Base-by-base conservation (phyloP, 2,113 vertebrate genomes). In the Phaethornis superciliosus region DNA sequence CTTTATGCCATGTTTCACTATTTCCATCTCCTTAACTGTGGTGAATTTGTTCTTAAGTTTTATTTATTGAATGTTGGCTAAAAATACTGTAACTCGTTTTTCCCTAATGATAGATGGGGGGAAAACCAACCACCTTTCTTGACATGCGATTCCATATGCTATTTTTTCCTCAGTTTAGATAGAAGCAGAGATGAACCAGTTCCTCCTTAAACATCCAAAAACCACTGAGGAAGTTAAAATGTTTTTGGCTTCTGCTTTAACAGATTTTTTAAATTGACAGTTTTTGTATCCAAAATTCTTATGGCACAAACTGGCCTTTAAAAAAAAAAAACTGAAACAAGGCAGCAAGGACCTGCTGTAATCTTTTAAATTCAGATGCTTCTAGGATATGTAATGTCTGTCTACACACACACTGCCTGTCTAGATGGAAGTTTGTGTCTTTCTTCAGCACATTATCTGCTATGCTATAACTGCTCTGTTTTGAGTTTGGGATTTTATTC, bases 141-240 rank as follows among this genome's bases (percentile, higher is more conserved):
- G 9, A 24, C 5, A 14, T 28, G 22, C 44, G 23, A 32, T 37
- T 51, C 10, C 0, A 2, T 28, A 33, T 1, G 3, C 46, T 2
- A 14, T 55, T 46, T 62, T 63, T 60, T 6, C 20, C 49, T 58
- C 32, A 23, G 8, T 19, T 42, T 28, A 40, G 40, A 40, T 82
- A 60, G 7, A 64, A 88, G 30, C 22, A 8, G 22, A 32, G 26
- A 77, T 28, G 22, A 44, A 44, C 3, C 63, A 26, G 23, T 28
- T 92, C 32, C 9, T 80, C 17, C 26, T 60, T 69, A 71, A 88
- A 37, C 4, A 5, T 40, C 64, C 2, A 52, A 40, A 81, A 84
- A 81, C 5, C 22, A 14, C 9, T 83, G 18, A 44, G 30, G 62
- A 77, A 75, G 40, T 65, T 2, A 30, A 69, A 63, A 33, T 35